Base-by-base conservation (phyloP, 1,140 invertebrate genomes). In the Ceratina japonica region DNA sequence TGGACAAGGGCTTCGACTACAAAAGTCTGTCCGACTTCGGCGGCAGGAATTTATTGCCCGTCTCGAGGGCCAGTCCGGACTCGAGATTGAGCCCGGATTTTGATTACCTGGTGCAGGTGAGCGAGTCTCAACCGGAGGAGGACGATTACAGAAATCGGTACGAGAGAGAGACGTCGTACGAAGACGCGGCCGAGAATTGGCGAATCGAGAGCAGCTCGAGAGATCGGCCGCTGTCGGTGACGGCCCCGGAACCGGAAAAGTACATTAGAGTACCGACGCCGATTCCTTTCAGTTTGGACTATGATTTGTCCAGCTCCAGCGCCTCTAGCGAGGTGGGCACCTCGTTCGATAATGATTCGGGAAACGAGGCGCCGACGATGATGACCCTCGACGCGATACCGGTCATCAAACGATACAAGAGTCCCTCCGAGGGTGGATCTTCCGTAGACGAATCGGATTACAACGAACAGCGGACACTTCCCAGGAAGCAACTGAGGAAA, bases 241-340 rank as follows among this genome's bases (percentile, higher is more conserved):
- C 61, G 12, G 37, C 82, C 0, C 73, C 73, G 0, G 75, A 82
- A 70, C 56, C 74, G 18, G 87, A 90, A 5, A 82, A 81, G 10
- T 91, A 91, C 49, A 88, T 91, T n/a, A 87, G 89, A 73, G 10
- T 90, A 18, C 89, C 91, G 0, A 91, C 90, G 0, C 89, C 91
- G 7, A 89, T 92, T 10, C 89, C 90, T 16, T 63, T 87, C 27
- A 80, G 71, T 15, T 27, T 85, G 5, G 85, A 85, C 0, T 87
- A 91, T 5, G 77, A 88, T n/a, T 20, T 86, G 7, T 87, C 81
- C 0, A 81, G 72, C 13, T 89, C 88, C 1, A 85, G 75, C 0
- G 90, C 88, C 0, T 90, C 87, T 8, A 90, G 85, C 58, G 87
- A 90, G 18, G 44, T 87, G 3, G 88, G 87, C 0, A 84, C 80